phyloP scores from a whole-genome alignment of 2,113 vertebrate species.

The Physeter macrocephalus region DNA sequence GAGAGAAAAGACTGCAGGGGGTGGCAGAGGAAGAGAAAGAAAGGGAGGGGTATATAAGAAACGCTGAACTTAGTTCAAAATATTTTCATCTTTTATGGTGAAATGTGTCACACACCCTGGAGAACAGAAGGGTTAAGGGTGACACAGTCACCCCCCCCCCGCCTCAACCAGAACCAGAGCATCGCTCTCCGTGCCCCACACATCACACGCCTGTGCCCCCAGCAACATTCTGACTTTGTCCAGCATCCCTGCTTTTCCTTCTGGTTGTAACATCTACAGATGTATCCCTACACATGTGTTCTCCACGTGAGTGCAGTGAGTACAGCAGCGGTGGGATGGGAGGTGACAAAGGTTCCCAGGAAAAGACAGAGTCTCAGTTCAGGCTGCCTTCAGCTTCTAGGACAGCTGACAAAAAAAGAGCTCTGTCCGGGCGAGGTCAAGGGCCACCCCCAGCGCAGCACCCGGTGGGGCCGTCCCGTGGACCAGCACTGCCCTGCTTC shows the following conservation, averaged over 20 bases:
- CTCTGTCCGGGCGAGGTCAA: accelerated
- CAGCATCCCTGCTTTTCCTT: too few species aligned
- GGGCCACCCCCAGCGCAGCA: accelerated
- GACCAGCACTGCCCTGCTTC: accelerated
- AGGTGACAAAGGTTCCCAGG: accelerated
- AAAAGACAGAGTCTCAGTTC: accelerated
- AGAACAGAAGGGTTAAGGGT: not conserved
- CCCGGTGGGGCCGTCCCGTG: accelerated
- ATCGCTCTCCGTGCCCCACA: accelerated
- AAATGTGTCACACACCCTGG: accelerated
- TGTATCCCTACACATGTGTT: accelerated
- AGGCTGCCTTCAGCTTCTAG: not conserved
- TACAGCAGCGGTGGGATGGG: accelerated
- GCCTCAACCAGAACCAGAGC: not conserved
- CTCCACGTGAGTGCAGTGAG: accelerated
- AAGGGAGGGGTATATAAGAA: not conserved
- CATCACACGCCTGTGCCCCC: accelerated
- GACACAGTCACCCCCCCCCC: not conserved
- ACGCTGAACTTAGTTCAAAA: accelerated
- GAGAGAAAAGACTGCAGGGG: accelerated
- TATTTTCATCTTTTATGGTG: accelerated
- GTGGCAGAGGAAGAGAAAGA: not conserved
- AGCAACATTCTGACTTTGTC: accelerated
- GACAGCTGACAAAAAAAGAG: not conserved
- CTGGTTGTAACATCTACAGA: accelerated